phyloP scores from a whole-genome alignment of 92 coral and sea anemone species.

The Heliopora coerulea region DNA sequence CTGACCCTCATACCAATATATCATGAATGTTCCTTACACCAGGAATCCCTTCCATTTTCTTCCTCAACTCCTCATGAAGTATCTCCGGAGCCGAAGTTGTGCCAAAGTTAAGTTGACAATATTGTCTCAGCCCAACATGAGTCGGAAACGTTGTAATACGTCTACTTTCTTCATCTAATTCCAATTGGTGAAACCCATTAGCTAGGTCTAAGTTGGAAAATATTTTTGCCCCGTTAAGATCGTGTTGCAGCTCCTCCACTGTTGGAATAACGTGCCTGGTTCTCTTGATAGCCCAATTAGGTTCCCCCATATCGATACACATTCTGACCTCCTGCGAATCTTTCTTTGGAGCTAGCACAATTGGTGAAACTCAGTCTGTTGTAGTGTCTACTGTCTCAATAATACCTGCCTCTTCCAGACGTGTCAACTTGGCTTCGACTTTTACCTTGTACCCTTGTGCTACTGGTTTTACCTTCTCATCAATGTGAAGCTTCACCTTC shows the following conservation, averaged over 20 bases:
- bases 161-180: conserved; percentile 36
- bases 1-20: conserved; percentile 14
- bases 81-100: conserved; percentile 40
- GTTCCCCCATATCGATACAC: conserved; percentile 35
- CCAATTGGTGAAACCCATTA: conserved; percentile 41
- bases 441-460: conserved; percentile 25
- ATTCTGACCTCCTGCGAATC: conserved; percentile 28
- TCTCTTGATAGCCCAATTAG: conserved; percentile 37
- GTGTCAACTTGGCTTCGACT: not conserved
- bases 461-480: conserved; percentile 36
- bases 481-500: conserved; percentile 37
- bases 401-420: conserved; percentile 24
- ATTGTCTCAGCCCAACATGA: conserved; percentile 27
- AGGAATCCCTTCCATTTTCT: conserved; percentile 22
- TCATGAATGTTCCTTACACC: conserved; percentile 36
- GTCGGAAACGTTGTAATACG: conserved; percentile 32
- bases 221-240: conserved; percentile 16
- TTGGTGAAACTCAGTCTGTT: conserved; percentile 32
- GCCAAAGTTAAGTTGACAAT: conserved; percentile 26
- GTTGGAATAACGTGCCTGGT: conserved; percentile 38
- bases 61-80: conserved; percentile 25
- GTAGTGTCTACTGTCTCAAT: conserved; percentile 21
- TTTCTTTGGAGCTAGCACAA: conserved; percentile 32
- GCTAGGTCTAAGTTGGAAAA: conserved; percentile 31
- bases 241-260: conserved; percentile 31